Percentiles rank a stretch among this genome's conserved stretches.
Evolutionary conservation across 2,113 vertebrate genomes (phyloP).

Genomic region (Clarias batrachus): DNA sequence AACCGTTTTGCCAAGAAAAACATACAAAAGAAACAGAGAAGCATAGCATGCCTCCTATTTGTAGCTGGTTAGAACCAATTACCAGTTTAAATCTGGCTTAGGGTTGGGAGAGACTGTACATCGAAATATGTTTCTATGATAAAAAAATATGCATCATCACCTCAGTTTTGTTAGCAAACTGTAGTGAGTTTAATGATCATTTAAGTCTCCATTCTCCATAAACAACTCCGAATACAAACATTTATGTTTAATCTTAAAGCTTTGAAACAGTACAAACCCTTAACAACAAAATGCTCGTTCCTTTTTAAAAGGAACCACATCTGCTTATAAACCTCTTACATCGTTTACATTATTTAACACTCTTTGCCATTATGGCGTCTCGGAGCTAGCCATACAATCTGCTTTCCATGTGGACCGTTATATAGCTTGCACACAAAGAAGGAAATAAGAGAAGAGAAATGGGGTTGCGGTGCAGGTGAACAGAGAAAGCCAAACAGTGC

Average conservation of each 20-base stretch:
- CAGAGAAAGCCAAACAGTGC: constrained; percentile 4
- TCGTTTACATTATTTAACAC: neutral
- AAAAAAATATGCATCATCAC: neutral
- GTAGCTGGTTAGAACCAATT: neutral
- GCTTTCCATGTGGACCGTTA: neutral
- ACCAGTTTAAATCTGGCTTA: neutral
- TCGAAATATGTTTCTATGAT: neutral
- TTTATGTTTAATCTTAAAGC: too few species aligned
- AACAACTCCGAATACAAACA: neutral
- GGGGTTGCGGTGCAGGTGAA: neutral
- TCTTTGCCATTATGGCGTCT: neutral
- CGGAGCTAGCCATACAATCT: neutral
- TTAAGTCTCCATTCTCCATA: neutral
- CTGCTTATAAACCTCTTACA: neutral
- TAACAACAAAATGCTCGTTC: neutral
- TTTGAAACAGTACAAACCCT: neutral
- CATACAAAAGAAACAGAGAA: neutral
- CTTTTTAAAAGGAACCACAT: neutral
- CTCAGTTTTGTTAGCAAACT: neutral
- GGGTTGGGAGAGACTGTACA: neutral
- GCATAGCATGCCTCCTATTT: neutral
- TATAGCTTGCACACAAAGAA: neutral
- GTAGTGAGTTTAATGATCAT: neutral
- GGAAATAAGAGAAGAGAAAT: neutral
- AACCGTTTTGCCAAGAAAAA: neutral